Conservation (phyloP, 2,888 invertebrate species). For the Endomychus coccineus region DNA sequence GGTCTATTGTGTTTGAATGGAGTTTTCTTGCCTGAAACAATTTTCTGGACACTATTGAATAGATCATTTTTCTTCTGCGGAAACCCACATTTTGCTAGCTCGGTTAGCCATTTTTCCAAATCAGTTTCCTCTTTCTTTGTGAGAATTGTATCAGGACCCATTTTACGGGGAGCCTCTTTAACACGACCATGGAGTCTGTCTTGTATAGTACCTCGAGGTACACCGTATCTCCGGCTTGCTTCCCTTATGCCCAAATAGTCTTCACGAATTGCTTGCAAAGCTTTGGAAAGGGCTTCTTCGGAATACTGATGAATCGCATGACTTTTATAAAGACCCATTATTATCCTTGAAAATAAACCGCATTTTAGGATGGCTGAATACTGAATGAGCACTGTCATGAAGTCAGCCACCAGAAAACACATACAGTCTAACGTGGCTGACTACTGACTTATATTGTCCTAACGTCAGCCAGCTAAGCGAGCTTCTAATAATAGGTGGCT, state of each 20-base stretch:
- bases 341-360: no score
- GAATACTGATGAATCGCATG: no score
- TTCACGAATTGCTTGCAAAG: slow-evolving; percentile 13
- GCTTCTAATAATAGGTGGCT: no score
- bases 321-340: no score
- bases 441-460: no score
- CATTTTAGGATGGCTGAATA: no score
- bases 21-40: slow-evolving; percentile 7
- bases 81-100: slow-evolving; percentile 11
- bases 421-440: no score
- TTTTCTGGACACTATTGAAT: slow-evolving; percentile 8
- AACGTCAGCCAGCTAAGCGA: no score
- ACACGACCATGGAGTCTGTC: slow-evolving; percentile 7
- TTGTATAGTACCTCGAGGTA: slow-evolving; percentile 16
- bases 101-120: slow-evolving; percentile 5
- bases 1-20: slow-evolving; percentile 17
- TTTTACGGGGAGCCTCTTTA: not conserved
- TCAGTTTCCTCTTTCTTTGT: not conserved
- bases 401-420: no score
- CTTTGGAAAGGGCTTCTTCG: no score
- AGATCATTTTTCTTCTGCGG: slow-evolving; percentile 5
- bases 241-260: slow-evolving; percentile 13
- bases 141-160: not conserved
- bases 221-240: slow-evolving; percentile 13
- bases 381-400: no score